Evolutionary conservation across 2,797 vertebrate species (phyloP).

Genomic region (Adelosebastes latens): DNA sequence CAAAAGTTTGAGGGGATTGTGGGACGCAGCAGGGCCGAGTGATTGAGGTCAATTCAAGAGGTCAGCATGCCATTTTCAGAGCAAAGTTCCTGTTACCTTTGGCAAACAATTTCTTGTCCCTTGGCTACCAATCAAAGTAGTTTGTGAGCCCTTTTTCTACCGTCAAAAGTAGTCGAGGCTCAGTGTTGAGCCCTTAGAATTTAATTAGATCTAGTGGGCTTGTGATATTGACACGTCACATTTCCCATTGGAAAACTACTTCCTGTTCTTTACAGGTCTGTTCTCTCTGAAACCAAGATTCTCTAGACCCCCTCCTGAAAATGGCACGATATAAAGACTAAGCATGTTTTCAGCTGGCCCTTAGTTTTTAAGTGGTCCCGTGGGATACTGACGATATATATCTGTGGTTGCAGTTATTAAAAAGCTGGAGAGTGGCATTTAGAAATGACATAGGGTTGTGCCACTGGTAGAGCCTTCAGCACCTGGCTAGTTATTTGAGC

Average conservation of each 20-base stretch:
- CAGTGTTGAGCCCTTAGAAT: slow-evolving; percentile 40
- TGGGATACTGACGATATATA: slow-evolving; percentile 49
- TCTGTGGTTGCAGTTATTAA: slow-evolving; percentile 70
- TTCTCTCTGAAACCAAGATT: slow-evolving; percentile 27
- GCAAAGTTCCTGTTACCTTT: slow-evolving; percentile 70
- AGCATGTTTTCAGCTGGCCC: slow-evolving; percentile 55
- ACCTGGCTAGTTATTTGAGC: slow-evolving; percentile 54
- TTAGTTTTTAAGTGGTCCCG: slow-evolving; percentile 68
- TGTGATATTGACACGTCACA: slow-evolving; percentile 63
- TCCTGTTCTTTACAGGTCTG: slow-evolving; percentile 42
- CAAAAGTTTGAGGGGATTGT: slow-evolving; percentile 56
- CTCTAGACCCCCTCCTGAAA: slow-evolving; percentile 31
- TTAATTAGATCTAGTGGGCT: slow-evolving; percentile 64
- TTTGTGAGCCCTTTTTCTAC: slow-evolving; percentile 46
- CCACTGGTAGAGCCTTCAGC: slow-evolving; percentile 50
- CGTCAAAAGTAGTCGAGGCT: slow-evolving; percentile 39
- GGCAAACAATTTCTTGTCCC: slow-evolving; percentile 72
- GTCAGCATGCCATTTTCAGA: slow-evolving; percentile 68
- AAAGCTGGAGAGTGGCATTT: slow-evolving; percentile 66
- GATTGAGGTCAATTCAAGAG: slow-evolving; percentile 76
- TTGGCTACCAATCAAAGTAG: slow-evolving; percentile 69
- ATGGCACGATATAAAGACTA: slow-evolving; percentile 45
- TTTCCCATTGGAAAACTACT: slow-evolving; percentile 32
- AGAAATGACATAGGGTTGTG: slow-evolving; percentile 64
- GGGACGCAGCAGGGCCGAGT: slow-evolving; percentile 35